These are phyloP conservation scores for Drosophila neonasuta DNA, from an alignment of 2,888 invertebrate species.

Conservation along the genomic window DNA sequence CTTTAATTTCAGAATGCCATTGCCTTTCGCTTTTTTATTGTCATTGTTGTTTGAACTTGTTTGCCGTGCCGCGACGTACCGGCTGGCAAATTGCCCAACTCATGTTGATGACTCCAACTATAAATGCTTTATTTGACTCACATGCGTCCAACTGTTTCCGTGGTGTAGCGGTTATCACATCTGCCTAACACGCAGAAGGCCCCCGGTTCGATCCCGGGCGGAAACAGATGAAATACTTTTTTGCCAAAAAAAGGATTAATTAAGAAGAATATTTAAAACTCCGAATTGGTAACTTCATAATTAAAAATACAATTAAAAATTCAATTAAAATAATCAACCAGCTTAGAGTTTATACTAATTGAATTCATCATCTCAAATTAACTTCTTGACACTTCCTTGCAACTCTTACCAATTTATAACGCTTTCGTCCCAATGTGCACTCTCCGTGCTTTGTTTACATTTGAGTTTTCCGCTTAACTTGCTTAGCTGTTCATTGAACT, in stretches of 20 bases:
- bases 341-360: too few relatives aligned
- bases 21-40: constrained; percentile 39
- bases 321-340: neutral
- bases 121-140: constrained; percentile 9
- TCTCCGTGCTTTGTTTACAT: constrained; percentile 58
- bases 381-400: neutral
- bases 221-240: constrained; percentile 41
- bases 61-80: constrained; percentile 26
- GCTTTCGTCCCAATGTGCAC: constrained; percentile 34
- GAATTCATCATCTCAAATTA: too few relatives aligned
- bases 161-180: constrained; percentile 83
- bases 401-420: neutral
- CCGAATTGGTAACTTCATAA: too few relatives aligned
- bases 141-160: constrained; percentile 72
- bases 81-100: constrained; percentile 9
- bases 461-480: constrained; percentile 51
- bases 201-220: constrained; percentile 83
- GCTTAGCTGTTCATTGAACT: constrained; percentile 73
- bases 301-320: neutral
- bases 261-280: neutral
- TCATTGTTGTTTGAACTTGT: constrained; percentile 36
- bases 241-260: neutral
- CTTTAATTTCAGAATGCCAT: constrained; percentile 10
- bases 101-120: neutral
- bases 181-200: constrained; percentile 83